Conservation (phyloP, 92 coral and sea anemone genomes). For the Hydrozoanthus gracilis region DNA sequence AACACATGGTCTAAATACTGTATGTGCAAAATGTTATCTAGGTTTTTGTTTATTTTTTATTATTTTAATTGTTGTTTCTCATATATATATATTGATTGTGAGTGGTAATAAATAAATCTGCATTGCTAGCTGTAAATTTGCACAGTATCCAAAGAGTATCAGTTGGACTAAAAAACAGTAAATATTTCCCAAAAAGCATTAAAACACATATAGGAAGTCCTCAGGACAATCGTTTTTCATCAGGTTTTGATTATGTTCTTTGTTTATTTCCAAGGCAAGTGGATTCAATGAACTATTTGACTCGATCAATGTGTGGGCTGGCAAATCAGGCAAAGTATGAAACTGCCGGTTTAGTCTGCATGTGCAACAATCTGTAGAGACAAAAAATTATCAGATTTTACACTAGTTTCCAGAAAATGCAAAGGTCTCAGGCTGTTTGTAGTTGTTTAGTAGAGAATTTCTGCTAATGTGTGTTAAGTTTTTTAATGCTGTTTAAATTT, state of each 20-base stretch:
- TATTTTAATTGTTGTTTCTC: no score
- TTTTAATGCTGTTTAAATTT: no score
- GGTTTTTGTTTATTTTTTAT: no score
- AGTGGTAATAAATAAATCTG: no score
- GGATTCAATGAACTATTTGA: constrained; percentile 77
- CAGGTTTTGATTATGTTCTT: constrained; percentile 29
- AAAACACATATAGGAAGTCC: no score
- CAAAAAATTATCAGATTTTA: neutral
- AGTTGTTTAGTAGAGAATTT: no score
- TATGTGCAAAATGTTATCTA: no score
- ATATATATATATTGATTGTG: no score
- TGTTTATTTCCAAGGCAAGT: constrained; percentile 63
- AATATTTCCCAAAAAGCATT: no score
- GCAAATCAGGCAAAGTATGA: constrained; percentile 73
- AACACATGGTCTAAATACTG: no score
- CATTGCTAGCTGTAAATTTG: no score
- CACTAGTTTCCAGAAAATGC: constrained; percentile 10
- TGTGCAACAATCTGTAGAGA: constrained; percentile 17
- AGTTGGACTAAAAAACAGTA: neutral
- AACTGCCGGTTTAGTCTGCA: constrained; percentile 48
- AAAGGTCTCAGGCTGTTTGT: neutral
- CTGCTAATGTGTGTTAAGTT: no score
- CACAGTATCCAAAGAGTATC: neutral
- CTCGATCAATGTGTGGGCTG: constrained; percentile 77
- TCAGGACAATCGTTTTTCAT: neutral